Percentiles rank a stretch among this genome's conserved stretches.
phyloP scores from a whole-genome alignment of 1,140 invertebrate species.

The Agraylea sexmaculata region DNA sequence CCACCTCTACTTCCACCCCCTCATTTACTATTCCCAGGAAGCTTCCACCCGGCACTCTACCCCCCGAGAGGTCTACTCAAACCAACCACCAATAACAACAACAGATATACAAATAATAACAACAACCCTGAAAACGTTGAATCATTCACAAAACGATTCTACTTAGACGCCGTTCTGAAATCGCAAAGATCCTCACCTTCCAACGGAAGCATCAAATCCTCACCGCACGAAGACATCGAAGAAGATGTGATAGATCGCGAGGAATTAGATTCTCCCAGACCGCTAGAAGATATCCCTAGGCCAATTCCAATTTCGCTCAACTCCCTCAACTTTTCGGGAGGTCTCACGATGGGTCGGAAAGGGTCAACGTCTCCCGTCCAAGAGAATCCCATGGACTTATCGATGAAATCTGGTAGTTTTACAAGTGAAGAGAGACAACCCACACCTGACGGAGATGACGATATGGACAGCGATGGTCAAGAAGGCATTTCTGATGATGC shows the following conservation, averaged over 20 bases:
- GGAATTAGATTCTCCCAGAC: constrained; percentile 33
- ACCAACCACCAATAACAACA: constrained; percentile 47
- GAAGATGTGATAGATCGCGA: constrained; percentile 30
- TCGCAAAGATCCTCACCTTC: constrained; percentile 42
- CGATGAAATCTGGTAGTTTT: constrained; percentile 50
- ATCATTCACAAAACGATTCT: constrained; percentile 53
- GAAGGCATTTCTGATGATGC: constrained; percentile 44
- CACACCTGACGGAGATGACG: constrained; percentile 28
- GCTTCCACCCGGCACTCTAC: constrained; percentile 50
- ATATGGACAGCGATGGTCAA: constrained; percentile 39
- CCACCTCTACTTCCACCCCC: constrained; percentile 53
- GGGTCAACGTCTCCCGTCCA: constrained; percentile 40
- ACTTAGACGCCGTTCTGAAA: constrained; percentile 58
- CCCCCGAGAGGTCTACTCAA: constrained; percentile 46
- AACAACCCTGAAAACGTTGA: constrained; percentile 39
- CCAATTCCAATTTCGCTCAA: constrained; percentile 19
- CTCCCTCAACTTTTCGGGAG: constrained; percentile 14
- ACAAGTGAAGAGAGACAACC: constrained; percentile 36
- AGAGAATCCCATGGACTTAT: constrained; percentile 71
- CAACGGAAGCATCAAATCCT: constrained; percentile 20
- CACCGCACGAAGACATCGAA: constrained; percentile 25
- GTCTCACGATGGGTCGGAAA: constrained; percentile 22
- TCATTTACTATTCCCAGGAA: constrained; percentile 50
- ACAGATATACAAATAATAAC: constrained; percentile 41
- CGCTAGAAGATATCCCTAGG: constrained; percentile 27